phyloP scores from a whole-genome alignment of 2,113 vertebrate genomes.

The Bombycilla garrulus region DNA sequence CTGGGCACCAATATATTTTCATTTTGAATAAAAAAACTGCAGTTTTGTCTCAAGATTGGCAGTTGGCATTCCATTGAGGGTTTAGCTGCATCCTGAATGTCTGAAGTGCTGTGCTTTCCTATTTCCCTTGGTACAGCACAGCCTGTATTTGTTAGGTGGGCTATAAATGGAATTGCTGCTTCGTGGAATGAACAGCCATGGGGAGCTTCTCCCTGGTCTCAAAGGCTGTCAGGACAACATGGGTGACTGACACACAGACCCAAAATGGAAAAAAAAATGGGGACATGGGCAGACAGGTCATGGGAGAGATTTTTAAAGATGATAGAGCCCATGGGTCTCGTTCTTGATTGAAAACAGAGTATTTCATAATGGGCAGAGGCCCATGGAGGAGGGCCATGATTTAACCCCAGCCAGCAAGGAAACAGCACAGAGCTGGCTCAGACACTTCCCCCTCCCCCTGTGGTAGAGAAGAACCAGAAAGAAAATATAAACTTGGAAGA shows the following conservation, averaged over 20 bases:
- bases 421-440: not conserved
- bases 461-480: not conserved
- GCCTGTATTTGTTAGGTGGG: not conserved
- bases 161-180: not conserved
- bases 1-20: not conserved
- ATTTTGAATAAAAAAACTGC: not conserved
- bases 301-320: not conserved
- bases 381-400: too few species aligned
- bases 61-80: fast-evolving
- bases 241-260: not conserved
- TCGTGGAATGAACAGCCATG: not conserved
- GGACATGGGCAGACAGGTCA: not conserved
- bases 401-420: not conserved
- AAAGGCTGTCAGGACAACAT: not conserved
- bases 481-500: not conserved
- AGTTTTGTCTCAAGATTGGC: not conserved
- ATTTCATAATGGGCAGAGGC: not conserved
- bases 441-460: not conserved
- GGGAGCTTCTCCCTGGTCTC: not conserved
- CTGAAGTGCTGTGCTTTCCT: not conserved
- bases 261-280: not conserved
- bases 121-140: not conserved
- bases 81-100: not conserved
- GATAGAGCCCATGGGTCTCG: not conserved
- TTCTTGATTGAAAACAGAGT: not conserved